Base-by-base conservation (phyloP, 2,888 invertebrate genomes). In the Apamea anceps region DNA sequence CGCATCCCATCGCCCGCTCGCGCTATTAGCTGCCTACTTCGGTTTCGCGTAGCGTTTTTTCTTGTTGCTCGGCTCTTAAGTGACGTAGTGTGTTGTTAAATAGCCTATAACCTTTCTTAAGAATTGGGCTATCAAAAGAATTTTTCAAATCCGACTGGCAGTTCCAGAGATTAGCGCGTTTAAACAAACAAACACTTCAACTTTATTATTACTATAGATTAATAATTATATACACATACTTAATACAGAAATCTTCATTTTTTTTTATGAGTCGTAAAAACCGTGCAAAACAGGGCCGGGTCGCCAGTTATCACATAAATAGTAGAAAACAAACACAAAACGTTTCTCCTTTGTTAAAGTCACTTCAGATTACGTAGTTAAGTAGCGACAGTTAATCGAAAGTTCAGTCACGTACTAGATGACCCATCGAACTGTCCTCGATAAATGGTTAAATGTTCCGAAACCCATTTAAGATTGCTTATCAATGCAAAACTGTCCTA, bases 401-500 rank as follows among this genome's bases (percentile, higher is more conserved):
- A 83, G 45, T 86, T 72, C 51, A 37, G 71, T 75, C 80, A 87
- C 81, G 75, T 75, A 70, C 66, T 12, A 37, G 75, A 87, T 79
- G 72, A 80, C 72, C 73, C 66, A 72, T 72, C 72, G 72, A 74
- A 74, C 70, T 79, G 75, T 85, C 75, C 66, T 75, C 73, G 65
- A 80, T 66, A 75, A 85, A 79, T 66, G 74, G 65, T 72, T 85
- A 63, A 62, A 79, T 70, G 74, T 71, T 60, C 72, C 67, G 66
- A 80, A 87, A 57, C 73, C 85, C 54, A 67, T 78, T 82, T 77
- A 79, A 68, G 76, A 75, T 75, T 77, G 65, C 76, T 77, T 83
- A 75, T 79, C 70, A 77, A 75, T 72, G 78, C 77, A 68, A 79
- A 82, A 78, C 73, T 77, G 75, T 13, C 2, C 12, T 63, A 83